Percentiles rank a stretch among this genome's conserved stretches.
Conservation (phyloP, 2,797 vertebrate species). For the Muscicapa comitata region DNA sequence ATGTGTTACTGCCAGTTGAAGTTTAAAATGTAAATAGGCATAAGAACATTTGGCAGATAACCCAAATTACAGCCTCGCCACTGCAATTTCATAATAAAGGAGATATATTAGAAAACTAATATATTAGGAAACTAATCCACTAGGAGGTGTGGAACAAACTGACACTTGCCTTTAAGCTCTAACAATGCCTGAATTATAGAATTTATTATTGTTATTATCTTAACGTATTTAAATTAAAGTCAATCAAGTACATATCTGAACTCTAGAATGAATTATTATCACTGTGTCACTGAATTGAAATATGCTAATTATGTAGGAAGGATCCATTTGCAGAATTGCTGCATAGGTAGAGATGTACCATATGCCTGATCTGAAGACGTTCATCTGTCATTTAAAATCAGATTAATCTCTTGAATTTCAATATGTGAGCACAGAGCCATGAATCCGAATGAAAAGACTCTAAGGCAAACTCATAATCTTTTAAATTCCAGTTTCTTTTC, state of each 20-base stretch:
- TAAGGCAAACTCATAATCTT: neutral
- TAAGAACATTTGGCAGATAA: slow-evolving; percentile 29
- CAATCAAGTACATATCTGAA: slow-evolving; percentile 23
- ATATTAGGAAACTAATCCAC: slow-evolving; percentile 8
- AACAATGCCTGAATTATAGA: neutral
- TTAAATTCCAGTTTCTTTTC: neutral
- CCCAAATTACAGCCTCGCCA: neutral
- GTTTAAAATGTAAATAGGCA: neutral
- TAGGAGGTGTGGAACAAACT: neutral
- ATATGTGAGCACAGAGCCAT: neutral
- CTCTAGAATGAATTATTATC: slow-evolving; percentile 31
- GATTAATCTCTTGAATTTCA: slow-evolving; percentile 19
- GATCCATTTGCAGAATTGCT: slow-evolving; percentile 9
- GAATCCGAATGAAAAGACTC: slow-evolving; percentile 1
- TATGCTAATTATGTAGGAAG: slow-evolving; percentile 30
- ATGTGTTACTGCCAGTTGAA: neutral
- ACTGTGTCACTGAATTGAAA: slow-evolving; percentile 9
- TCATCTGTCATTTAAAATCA: slow-evolving; percentile 29
- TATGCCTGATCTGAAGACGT: neutral
- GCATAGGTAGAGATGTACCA: neutral
- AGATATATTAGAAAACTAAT: slow-evolving; percentile 17
- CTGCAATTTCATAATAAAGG: neutral
- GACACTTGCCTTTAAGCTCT: slow-evolving; percentile 22
- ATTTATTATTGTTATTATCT: slow-evolving; percentile 15
- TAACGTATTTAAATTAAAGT: slow-evolving; percentile 21